Evolutionary conservation across 2,113 vertebrate species (phyloP).

Genomic region (Pygoscelis adeliae): DNA sequence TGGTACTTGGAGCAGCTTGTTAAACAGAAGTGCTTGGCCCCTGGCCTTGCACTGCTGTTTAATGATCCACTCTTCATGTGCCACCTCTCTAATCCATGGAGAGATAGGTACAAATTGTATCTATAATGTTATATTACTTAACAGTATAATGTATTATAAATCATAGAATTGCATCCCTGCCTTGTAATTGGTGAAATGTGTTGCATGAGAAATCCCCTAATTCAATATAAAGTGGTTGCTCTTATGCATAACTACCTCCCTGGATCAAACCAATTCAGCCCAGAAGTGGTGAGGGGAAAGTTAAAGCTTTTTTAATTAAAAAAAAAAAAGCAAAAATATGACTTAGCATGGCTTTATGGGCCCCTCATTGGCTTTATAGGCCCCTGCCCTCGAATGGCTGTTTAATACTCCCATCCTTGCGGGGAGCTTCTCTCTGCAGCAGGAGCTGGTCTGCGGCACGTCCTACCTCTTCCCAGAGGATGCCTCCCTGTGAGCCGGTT

Average conservation of each 20-base stretch:
- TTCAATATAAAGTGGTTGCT: constrained; percentile 77
- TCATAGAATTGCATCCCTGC: constrained; percentile 79
- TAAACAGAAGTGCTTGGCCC: constrained; percentile 84
- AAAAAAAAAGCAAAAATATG: constrained; percentile 44
- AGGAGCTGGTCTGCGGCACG: background rate
- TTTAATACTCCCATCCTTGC: constrained; percentile 7
- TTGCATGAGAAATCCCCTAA: constrained; percentile 79
- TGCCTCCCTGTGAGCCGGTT: fast-evolving
- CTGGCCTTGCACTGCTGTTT: constrained; percentile 79
- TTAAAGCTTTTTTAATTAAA: constrained; percentile 72
- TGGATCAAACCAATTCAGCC: constrained; percentile 74
- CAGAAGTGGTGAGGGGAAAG: constrained; percentile 61
- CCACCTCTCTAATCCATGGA: constrained; percentile 82
- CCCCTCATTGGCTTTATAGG: constrained; percentile 19
- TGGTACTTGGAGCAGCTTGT: constrained; percentile 81
- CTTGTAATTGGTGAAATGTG: constrained; percentile 82
- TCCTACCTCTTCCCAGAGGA: background rate
- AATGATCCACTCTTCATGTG: constrained; percentile 81
- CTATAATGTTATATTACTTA: constrained; percentile 86
- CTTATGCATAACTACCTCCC: constrained; percentile 75
- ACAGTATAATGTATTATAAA: constrained; percentile 84
- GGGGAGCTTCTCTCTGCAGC: background rate
- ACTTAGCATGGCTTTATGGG: constrained; percentile 44
- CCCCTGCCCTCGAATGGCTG: background rate
- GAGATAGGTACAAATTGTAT: constrained; percentile 83